A percentile compares a stretch with the other conserved stretches of the same genome.
Evolutionary conservation across 2,113 vertebrate genomes (phyloP).

Genomic region (Daboia siamensis): DNA sequence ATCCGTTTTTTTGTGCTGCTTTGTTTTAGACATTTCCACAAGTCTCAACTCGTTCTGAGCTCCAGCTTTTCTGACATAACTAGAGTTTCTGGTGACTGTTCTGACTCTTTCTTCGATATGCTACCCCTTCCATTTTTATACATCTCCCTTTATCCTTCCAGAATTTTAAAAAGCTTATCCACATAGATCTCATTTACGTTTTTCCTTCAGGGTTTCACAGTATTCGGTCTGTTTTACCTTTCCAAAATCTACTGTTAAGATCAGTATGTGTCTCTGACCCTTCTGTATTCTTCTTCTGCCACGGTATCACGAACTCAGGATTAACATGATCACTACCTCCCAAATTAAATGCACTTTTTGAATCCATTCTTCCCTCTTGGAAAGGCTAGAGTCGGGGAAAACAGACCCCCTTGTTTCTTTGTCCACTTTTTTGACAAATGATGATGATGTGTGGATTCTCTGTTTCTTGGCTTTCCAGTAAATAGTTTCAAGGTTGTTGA

Average conservation of each 20-base stretch:
- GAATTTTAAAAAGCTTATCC: background rate
- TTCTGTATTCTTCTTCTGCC: background rate
- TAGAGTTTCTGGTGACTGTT: background rate
- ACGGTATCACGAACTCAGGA: background rate
- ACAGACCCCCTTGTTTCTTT: background rate
- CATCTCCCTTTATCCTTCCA: background rate
- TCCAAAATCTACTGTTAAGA: background rate
- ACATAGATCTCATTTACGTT: background rate
- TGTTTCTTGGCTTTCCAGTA: background rate
- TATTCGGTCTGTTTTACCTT: background rate
- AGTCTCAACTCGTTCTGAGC: background rate
- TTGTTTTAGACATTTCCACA: background rate
- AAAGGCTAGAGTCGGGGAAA: background rate
- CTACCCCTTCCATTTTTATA: background rate
- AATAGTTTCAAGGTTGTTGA: background rate
- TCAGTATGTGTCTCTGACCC: background rate
- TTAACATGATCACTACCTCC: background rate
- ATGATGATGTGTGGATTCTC: background rate
- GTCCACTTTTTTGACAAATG: background rate
- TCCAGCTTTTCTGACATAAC: background rate
- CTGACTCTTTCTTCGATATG: background rate
- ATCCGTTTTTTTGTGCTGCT: background rate
- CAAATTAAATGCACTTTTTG: background rate
- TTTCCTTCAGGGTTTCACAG: background rate
- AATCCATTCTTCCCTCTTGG: background rate